Conservation (phyloP, 2,888 invertebrate genomes). For the Plebejus anna region DNA sequence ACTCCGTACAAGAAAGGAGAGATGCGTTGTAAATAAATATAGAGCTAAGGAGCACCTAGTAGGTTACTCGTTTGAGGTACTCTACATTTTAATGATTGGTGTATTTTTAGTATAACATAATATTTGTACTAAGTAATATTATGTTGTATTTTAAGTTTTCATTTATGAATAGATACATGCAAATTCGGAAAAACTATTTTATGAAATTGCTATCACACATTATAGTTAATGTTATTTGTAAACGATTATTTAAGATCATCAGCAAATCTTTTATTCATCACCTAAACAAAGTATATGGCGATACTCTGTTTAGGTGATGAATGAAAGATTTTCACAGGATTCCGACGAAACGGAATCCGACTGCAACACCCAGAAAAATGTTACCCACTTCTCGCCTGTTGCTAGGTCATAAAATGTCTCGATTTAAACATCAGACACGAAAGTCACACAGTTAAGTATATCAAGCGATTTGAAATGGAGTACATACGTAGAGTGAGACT, state of each 20-base stretch:
- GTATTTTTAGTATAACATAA: too few relatives aligned
- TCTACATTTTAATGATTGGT: not conserved
- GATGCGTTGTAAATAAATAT: not conserved
- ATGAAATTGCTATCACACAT: too few relatives aligned
- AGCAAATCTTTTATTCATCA: too few relatives aligned
- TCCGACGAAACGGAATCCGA: not conserved
- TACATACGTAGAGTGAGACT: conserved; percentile 42
- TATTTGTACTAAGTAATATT: too few relatives aligned
- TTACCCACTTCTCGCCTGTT: not conserved
- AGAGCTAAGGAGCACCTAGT: not conserved
- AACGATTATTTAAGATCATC: not conserved
- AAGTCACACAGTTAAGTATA: conserved; percentile 33
- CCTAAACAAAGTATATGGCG: too few relatives aligned
- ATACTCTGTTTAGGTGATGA: too few relatives aligned
- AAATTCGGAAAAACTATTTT: too few relatives aligned
- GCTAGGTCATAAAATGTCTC: conserved; percentile 13
- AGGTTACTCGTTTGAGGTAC: not conserved
- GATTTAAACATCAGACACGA: conserved; percentile 25
- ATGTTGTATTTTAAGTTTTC: too few relatives aligned
- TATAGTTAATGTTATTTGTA: not conserved
- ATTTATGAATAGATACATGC: too few relatives aligned
- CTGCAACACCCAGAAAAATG: not conserved
- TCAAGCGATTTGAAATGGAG: conserved; percentile 38
- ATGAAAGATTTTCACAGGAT: too few relatives aligned
- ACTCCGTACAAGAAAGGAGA: not conserved